A percentile compares a stretch with the other conserved stretches of the same genome.
These are phyloP conservation scores for Trichonephila clavata DNA, from an alignment of 1,140 invertebrate species.

Conservation along the genomic window DNA sequence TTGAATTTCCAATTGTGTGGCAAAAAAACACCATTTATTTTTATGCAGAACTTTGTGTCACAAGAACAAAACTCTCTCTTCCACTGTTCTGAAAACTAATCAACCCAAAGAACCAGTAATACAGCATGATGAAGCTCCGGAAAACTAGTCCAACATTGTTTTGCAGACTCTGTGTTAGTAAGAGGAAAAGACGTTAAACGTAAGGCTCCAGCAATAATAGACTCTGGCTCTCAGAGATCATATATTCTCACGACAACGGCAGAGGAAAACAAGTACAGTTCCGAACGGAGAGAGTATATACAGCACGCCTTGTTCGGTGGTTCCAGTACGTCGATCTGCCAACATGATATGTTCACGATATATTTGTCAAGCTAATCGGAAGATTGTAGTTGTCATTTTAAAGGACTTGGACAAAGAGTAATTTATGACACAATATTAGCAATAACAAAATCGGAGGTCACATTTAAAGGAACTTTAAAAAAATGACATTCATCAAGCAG, in stretches of 20 bases:
- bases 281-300: neutral
- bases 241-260: neutral
- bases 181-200: neutral
- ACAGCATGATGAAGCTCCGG: neutral
- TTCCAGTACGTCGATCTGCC: neutral
- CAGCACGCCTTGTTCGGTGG: neutral
- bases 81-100: neutral
- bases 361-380: neutral
- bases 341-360: neutral
- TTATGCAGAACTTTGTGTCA: conserved; percentile 41
- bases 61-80: conserved; percentile 21
- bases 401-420: conserved; percentile 28
- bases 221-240: neutral
- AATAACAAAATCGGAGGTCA: neutral
- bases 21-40: neutral
- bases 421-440: conserved; percentile 38
- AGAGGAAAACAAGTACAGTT: conserved; percentile 5
- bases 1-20: conserved; percentile 23
- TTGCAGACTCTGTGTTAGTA: neutral
- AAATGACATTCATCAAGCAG: neutral
- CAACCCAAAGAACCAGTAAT: neutral
- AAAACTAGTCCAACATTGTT: conserved; percentile 27
- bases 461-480: conserved; percentile 12
- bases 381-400: conserved; percentile 15
- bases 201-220: conserved; percentile 3